These are phyloP conservation scores for Oplegnathus fasciatus DNA, from an alignment of 2,113 vertebrate genomes.

Conservation along the genomic window DNA sequence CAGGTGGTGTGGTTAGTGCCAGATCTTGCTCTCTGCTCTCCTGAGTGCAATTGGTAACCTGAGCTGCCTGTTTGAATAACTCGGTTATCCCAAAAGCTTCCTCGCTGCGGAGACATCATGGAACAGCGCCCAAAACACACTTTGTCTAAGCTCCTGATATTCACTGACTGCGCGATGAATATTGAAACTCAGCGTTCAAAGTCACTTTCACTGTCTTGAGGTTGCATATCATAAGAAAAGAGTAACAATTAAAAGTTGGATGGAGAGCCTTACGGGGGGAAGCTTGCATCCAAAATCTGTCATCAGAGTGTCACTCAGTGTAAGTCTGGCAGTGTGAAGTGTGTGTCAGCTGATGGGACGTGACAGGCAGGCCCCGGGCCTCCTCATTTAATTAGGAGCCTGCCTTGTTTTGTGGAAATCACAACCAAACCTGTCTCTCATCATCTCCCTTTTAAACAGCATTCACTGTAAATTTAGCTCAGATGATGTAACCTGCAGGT, in stretches of 20 bases:
- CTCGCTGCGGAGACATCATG: conserved; percentile 56
- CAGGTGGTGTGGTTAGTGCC: conserved; percentile 78
- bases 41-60: conserved; percentile 80
- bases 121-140: conserved; percentile 66
- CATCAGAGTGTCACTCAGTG: conserved; percentile 46
- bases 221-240: conserved; percentile 28
- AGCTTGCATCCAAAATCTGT: conserved; percentile 57
- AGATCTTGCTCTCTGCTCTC: conserved; percentile 77
- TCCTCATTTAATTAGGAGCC: conserved; percentile 69
- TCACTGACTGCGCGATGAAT: conserved; percentile 32
- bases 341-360: conserved; percentile 53
- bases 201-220: conserved; percentile 54
- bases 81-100: conserved; percentile 76
- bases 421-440: conserved; percentile 34
- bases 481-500: conserved; percentile 16
- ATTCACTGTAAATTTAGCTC: conserved; percentile 29
- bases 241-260: conserved; percentile 44
- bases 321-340: conserved; percentile 40
- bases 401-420: conserved; percentile 47
- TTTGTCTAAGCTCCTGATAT: conserved; percentile 44
- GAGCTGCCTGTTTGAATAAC: conserved; percentile 81
- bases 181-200: conserved; percentile 58
- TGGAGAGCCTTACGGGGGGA: conserved; percentile 20
- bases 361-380: conserved; percentile 55
- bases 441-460: conserved; percentile 25